Percentiles rank a stretch among this genome's conserved stretches.
These are phyloP conservation scores for Helogale parvula DNA, from an alignment of 2,113 vertebrate species.

Conservation along the genomic window DNA sequence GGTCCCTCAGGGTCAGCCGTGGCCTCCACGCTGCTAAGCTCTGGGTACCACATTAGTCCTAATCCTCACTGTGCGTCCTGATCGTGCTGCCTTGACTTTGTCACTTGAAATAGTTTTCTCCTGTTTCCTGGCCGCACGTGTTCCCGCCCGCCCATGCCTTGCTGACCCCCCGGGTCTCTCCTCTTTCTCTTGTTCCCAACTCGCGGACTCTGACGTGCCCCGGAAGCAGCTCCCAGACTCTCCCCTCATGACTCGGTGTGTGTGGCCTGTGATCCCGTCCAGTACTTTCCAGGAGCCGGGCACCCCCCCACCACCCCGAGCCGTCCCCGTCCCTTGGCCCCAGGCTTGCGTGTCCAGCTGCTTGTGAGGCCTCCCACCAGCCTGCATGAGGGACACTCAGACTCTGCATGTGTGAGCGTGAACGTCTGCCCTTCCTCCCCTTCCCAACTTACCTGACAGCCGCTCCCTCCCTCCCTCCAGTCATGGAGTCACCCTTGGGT, in stretches of 20 bases:
- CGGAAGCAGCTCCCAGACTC: not conserved
- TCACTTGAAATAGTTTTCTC: not conserved
- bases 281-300: not conserved
- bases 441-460: not conserved
- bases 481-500: not conserved
- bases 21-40: not conserved
- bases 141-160: not conserved
- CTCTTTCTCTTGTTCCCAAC: not conserved
- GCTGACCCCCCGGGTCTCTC: not conserved
- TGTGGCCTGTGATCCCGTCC: not conserved
- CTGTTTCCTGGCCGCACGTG: not conserved
- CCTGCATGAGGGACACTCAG: not conserved
- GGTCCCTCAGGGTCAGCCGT: not conserved
- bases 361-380: too few relatives aligned
- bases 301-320: too few relatives aligned
- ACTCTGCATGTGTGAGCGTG: rapidly evolving
- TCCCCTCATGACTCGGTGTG: too few relatives aligned
- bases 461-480: not conserved
- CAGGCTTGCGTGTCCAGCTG: not conserved
- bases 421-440: not conserved
- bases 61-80: not conserved
- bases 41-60: not conserved
- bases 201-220: not conserved
- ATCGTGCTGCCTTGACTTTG: not conserved
- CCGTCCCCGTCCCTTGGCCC: not conserved